Evolutionary conservation across 2,888 invertebrate genomes (phyloP), one percentile per base, ranked within the genome.

Genomic region (Cheilosia pagana): DNA sequence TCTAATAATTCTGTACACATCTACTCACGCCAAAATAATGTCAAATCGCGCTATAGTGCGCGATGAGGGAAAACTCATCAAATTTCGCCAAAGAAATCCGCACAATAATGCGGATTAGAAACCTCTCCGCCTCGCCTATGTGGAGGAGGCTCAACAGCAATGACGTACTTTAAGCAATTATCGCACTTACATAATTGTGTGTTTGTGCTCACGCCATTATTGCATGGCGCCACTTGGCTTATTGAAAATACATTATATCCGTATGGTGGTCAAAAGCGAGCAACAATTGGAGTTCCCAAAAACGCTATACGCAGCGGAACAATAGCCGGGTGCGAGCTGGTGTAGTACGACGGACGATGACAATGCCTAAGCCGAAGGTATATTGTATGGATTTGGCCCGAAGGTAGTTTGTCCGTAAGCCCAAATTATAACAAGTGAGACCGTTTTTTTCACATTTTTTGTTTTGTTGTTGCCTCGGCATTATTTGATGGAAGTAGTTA

Each of bases 151-250:
- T 21, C 68, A 14, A 35, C 16, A 63, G 6, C 12, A 50, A 57
- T 63, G 45, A 55, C 48, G 35, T 50, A 57, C 65, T 75, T 57
- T 52, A 59, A 76, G 52, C 59, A 76, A 67, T 75, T 67, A 75
- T 59, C 50, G 65, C 21, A 39, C 59, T 65, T 76, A 67, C 75
- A 67, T 76, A 67, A 67, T 59, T 57, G 16, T 43, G 43, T 35
- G 35, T 60, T 52, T 76, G 28, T 67, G 59, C n/a, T 43, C 35
- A 67, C 59, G 52, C 67, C 67, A 76, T 76, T 76, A 76, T 76
- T 60, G 75, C 75, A 76, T 76, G 75, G 75, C 75, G 75, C 75
- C 75, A 76, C 75, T 76, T 76, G 75, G 75, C 67, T 76, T 76
- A 67, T 67, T 67, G 59, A 67, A 76, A 53, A 76, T 28, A 59